A percentile compares a stretch with the other conserved stretches of the same genome.
phyloP scores from a whole-genome alignment of 2,888 invertebrate genomes.

The Dryobotodes eremita region DNA sequence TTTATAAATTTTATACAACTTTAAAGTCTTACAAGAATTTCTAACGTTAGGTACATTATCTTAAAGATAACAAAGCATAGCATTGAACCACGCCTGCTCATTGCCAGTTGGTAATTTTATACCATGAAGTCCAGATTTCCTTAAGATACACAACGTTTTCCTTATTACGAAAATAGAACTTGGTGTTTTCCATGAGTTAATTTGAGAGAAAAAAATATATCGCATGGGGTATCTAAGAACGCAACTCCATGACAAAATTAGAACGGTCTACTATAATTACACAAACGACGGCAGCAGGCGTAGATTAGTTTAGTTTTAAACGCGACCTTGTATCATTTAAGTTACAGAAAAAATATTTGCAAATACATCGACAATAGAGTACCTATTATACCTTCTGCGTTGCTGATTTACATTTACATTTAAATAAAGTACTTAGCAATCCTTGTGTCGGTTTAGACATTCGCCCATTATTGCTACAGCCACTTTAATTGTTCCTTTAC shows the following conservation, averaged over 20 bases:
- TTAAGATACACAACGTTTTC: conserved; percentile 17
- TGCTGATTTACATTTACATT: conserved; percentile 7
- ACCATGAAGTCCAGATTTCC: conserved; percentile 17
- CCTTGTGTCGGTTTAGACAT: not conserved
- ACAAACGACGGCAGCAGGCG: conserved; percentile 15
- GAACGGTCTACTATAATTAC: conserved; percentile 34
- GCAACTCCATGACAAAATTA: conserved; percentile 35
- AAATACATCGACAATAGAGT: conserved; percentile 10
- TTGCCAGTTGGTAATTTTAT: not conserved
- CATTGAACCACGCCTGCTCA: conserved; percentile 9
- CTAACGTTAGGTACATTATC: not conserved
- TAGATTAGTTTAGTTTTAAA: conserved; percentile 39
- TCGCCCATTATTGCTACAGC: conserved; percentile 11
- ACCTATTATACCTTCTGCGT: not conserved
- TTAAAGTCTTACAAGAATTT: not conserved
- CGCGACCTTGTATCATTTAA: conserved; percentile 52
- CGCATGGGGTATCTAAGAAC: conserved; percentile 21
- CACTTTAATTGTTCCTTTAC: conserved; percentile 31
- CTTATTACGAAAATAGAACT: conserved; percentile 15
- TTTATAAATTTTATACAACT: not conserved
- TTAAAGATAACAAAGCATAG: conserved; percentile 14
- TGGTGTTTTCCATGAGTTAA: conserved; percentile 4
- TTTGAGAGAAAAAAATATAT: not conserved
- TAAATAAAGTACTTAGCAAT: conserved; percentile 11
- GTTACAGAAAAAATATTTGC: conserved; percentile 34